Evolutionary conservation across 2,797 vertebrate species (phyloP).

Genomic region (Syngnathus acus): DNA sequence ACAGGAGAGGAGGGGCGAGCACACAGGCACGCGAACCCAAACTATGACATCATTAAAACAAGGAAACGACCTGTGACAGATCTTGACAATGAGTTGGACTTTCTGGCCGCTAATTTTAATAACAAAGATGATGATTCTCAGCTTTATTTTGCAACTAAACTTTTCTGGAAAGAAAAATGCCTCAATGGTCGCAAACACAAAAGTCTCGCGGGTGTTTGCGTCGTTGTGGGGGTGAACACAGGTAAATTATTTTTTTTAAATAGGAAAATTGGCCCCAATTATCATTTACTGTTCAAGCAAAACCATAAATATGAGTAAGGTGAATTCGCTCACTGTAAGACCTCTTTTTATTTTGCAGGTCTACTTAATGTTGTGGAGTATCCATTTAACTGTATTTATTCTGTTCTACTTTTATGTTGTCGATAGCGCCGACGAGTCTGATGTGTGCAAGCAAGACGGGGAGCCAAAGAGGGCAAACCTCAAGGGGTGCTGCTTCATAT

Average conservation of each 20-base stretch:
- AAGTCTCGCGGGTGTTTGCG: no score
- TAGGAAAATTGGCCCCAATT: not conserved
- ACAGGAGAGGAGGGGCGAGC: no score
- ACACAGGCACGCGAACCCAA: no score
- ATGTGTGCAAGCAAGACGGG: conserved; percentile 25
- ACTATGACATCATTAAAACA: no score
- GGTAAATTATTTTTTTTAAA: not conserved
- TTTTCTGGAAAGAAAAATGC: no score
- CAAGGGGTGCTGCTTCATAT: conserved; percentile 44
- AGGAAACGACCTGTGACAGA: no score
- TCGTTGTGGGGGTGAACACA: no score
- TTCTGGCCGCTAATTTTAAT: not conserved
- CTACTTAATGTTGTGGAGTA: not conserved
- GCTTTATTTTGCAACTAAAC: no score
- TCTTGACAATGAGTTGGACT: not conserved
- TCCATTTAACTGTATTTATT: conserved; percentile 12
- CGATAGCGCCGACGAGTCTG: conserved; percentile 43
- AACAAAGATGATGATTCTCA: not conserved
- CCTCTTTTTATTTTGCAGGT: not conserved
- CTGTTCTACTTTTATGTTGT: conserved; percentile 29
- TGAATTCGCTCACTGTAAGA: not conserved
- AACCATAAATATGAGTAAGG: not conserved
- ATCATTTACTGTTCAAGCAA: not conserved
- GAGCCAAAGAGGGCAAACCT: conserved; percentile 48
- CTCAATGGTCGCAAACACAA: no score